Percentiles rank a stretch among this genome's conserved stretches.
Evolutionary conservation across 2,797 vertebrate genomes (phyloP).

Genomic region (Iguana delicatissima): DNA sequence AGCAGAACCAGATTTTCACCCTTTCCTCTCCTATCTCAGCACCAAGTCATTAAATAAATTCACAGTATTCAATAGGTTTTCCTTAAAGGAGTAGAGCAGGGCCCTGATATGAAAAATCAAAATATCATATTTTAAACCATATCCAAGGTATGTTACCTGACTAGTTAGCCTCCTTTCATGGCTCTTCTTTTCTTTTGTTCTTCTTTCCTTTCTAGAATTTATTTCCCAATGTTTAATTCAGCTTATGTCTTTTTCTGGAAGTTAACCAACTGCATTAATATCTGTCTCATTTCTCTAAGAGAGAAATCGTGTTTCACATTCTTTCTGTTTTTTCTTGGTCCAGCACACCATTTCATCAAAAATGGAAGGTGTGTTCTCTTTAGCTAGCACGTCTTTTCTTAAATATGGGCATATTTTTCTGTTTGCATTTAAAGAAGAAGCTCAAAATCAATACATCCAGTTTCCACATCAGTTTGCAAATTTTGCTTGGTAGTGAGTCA

Average conservation of each 20-base stretch:
- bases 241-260: neutral
- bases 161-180: neutral
- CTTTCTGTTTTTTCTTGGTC: neutral
- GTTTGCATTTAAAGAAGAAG: neutral
- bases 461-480: too few species aligned
- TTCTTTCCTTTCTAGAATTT: neutral
- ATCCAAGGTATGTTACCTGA: neutral
- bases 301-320: neutral
- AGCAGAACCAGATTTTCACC: neutral
- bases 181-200: neutral
- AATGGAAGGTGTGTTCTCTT: neutral
- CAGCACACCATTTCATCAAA: neutral
- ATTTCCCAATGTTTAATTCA: neutral
- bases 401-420: neutral
- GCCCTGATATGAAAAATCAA: neutral
- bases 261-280: neutral
- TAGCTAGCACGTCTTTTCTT: neutral
- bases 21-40: neutral
- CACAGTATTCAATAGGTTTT: neutral
- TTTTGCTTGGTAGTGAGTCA: too few species aligned
- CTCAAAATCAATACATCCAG: neutral
- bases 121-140: neutral
- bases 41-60: neutral
- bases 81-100: neutral
- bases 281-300: neutral